Evolutionary conservation across 2,888 invertebrate genomes (phyloP), one percentile per base, ranked within the genome.

Genomic region (Sepioteuthis lessoniana): DNA sequence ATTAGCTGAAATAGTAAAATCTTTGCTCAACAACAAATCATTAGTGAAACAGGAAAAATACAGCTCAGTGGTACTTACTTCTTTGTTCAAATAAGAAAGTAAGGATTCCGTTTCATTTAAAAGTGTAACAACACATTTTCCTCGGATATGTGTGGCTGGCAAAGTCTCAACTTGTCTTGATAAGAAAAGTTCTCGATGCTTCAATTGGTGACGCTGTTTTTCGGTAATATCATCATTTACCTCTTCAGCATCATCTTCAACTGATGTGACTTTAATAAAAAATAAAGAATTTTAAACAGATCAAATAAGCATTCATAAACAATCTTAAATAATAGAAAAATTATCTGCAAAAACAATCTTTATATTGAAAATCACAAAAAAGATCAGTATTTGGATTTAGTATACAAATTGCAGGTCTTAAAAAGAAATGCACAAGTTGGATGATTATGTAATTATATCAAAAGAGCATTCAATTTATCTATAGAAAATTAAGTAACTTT

Each of bases 21-120:
- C 42, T 42, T 42, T 42, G 3, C 7, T 42, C 42, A 42, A 42
- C 42, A 42, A 42, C 42, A 42, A 42, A 42, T 42, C 42, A 42
- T 42, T 42, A 42, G 4, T 42, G 42, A 42, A 42, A 42, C 7
- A 42, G 7, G 7, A 42, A 42, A 42, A 42, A 42, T 42, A 7
- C 42, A 35, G 19, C 16, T 28, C 10, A 93, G 35, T 21, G 28
- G 4, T 37, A 76, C 98, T 98, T 98, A 98, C 98, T 98, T 99
- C 99, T 98, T 99, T 99, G 98, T 98, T 98, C 97, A 99, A 98
- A 98, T 99, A 99, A 97, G 99, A 99, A 97, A 98, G 98, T 97
- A 99, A 98, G 96, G 99, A 98, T 98, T 99, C 99, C 94, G 99
- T 99, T 98, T 99, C 99, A 98, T 99, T 99, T 97, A 99, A 98